Evolutionary conservation across 2,888 invertebrate genomes (phyloP).

Genomic region (Drosophila yooni): DNA sequence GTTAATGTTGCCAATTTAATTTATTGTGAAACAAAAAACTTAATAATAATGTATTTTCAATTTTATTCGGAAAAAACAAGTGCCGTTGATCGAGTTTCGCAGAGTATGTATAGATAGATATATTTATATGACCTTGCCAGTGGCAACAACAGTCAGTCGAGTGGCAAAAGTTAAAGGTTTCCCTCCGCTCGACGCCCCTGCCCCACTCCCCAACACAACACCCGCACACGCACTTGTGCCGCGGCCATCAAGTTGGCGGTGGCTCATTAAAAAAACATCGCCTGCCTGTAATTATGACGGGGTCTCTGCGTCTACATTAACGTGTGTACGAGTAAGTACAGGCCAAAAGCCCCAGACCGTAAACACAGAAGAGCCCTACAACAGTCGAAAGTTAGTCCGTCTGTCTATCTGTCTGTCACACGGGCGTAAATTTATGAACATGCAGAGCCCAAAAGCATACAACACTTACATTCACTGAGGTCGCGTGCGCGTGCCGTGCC

Average conservation of each 20-base stretch:
- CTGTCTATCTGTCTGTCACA: constrained; percentile 7
- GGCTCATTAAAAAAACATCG: constrained; percentile 75
- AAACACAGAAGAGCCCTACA: constrained; percentile 25
- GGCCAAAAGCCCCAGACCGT: constrained; percentile 34
- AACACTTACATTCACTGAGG: constrained; percentile 55
- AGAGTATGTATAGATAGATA: background rate
- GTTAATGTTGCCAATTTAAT: background rate
- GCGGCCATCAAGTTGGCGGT: constrained; percentile 33
- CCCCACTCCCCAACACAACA: background rate
- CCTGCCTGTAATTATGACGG: constrained; percentile 66
- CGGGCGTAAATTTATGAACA: constrained; percentile 65
- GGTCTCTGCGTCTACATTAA: constrained; percentile 27
- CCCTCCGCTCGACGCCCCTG: background rate
- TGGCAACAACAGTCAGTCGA: constrained; percentile 2
- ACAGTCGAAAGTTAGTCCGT: constrained; percentile 9
- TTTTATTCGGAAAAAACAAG: background rate
- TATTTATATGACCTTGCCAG: constrained; percentile 30
- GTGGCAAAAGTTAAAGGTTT: constrained; percentile 18
- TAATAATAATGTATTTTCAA: background rate
- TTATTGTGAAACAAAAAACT: background rate
- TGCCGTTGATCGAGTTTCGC: background rate
- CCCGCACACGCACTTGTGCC: background rate
- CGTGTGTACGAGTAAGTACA: constrained; percentile 13
- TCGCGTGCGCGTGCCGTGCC: constrained; percentile 6
- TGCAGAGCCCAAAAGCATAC: constrained; percentile 68